Evolutionary conservation across 2,888 invertebrate genomes (phyloP), one percentile per base, ranked within the genome.

Genomic region (Acleris sparsana): DNA sequence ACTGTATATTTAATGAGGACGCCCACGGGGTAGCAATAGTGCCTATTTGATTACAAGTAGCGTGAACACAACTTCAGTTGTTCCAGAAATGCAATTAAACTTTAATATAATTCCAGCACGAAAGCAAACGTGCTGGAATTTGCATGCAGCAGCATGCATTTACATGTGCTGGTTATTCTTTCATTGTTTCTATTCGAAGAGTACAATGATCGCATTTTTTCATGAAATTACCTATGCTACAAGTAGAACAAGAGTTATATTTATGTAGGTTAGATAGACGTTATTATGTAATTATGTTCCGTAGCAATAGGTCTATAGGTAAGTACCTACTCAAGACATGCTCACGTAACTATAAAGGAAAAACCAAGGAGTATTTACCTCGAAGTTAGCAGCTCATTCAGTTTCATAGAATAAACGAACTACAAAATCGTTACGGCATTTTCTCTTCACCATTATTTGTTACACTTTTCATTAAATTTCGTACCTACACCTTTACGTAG

Each of bases 111-210:
- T 29, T 49, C 29, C 33, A 48, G 46, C 57, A 53, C 56, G 62
- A 18, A 13, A 29, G 39, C 16, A 55, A 52, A n/a, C 52, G 53
- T 62, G 60, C 52, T 61, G 55, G 44, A 61, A 65, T 56, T 55
- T 61, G 65, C 65, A 65, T 61, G 60, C 25, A 44, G 49, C 53
- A n/a, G n/a, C n/a, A n/a, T n/a, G n/a, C 20, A 44, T 49, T 29
- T 29, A 49, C 55, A 16, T 43, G 16, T 43, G 11, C 18, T 55
- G 49, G 43, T 49, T 65, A 48, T 44, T 33, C 48, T 25, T 65
- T 61, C 60, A 60, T 64, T 17, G 43, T 44, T 43, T 16, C 29
- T 22, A 46, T 61, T 61, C n/a, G 33, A 51, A 43, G 60, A 46
- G 29, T 58, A 63, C 18, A 44, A 55, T 55, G 25, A 22, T 25